phyloP scores from a whole-genome alignment of 2,797 vertebrate species.

The Monodelphis domestica region DNA sequence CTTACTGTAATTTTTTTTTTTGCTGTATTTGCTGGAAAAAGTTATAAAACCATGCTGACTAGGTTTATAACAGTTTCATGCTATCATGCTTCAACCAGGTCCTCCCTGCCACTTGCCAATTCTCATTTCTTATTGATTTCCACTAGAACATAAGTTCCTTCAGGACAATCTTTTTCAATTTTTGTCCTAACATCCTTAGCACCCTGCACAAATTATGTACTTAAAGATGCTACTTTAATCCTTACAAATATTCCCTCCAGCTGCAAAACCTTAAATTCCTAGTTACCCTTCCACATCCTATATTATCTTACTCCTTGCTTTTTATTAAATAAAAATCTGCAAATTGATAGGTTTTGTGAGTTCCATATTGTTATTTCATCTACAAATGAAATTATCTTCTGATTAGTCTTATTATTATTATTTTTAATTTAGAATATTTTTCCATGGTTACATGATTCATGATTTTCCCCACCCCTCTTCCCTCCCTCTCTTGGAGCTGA shows the following conservation, averaged over 20 bases:
- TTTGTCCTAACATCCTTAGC: not conserved
- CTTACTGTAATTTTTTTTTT: no score
- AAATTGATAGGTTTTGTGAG: not conserved
- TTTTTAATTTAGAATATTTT: no score
- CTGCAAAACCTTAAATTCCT: not conserved
- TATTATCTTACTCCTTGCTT: not conserved
- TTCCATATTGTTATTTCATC: not conserved
- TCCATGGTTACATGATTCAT: no score
- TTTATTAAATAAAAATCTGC: not conserved
- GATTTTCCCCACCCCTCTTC: no score
- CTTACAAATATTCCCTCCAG: not conserved
- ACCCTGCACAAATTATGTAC: not conserved
- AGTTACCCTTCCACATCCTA: not conserved
- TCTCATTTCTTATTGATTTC: slow-evolving; percentile 54
- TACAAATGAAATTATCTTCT: not conserved
- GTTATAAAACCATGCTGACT: not conserved
- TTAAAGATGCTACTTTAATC: not conserved
- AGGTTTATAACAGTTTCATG: slow-evolving; percentile 1
- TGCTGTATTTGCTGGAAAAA: not conserved
- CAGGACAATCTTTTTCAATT: not conserved
- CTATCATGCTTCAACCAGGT: not conserved
- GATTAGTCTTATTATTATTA: no score
- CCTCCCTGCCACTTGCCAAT: not conserved
- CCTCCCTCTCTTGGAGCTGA: no score
- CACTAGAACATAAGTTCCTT: not conserved